A percentile compares a stretch with the other conserved stretches of the same genome.
Conservation (phyloP, 2,888 invertebrate species). For the Coelopa pilipes region DNA sequence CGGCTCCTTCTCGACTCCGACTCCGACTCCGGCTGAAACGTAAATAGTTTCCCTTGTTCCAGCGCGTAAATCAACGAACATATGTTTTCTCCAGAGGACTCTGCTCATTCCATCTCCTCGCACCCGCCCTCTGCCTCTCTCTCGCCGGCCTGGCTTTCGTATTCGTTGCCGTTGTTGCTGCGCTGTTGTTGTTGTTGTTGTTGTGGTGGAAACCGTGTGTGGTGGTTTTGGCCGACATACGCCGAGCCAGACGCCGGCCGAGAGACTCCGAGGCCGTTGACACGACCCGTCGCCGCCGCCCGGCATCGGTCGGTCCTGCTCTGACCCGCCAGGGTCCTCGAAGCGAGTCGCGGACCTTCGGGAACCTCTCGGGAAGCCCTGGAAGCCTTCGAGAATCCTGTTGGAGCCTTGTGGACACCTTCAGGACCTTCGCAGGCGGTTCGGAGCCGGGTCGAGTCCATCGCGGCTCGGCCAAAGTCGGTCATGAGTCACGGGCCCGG, state of each 20-base stretch:
- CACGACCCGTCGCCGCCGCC: not conserved
- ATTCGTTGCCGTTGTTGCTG: not conserved
- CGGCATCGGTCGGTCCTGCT: no score
- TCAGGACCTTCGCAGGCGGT: no score
- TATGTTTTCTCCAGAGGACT: slow-evolving; percentile 40
- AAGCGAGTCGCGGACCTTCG: no score
- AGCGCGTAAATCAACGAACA: slow-evolving; percentile 34
- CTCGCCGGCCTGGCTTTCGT: not conserved
- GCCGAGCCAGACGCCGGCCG: not conserved
- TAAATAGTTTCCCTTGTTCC: slow-evolving; percentile 30
- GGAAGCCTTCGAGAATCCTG: no score
- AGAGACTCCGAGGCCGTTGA: slow-evolving; percentile 13
- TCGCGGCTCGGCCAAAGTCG: no score
- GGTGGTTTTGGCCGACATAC: slow-evolving; percentile 2
- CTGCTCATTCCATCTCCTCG: not conserved
- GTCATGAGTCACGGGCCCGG: no score
- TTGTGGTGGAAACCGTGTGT: not conserved
- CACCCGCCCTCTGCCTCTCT: not conserved
- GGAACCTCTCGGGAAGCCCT: no score
- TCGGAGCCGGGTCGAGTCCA: no score
- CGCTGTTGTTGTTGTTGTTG: slow-evolving; percentile 23
- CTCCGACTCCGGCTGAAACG: not conserved
- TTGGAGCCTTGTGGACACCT: no score
- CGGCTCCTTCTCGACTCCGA: not conserved
- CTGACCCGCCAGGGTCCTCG: no score